phyloP scores from a whole-genome alignment of 1,140 invertebrate genomes.

The Drosophila pseudoananassae region DNA sequence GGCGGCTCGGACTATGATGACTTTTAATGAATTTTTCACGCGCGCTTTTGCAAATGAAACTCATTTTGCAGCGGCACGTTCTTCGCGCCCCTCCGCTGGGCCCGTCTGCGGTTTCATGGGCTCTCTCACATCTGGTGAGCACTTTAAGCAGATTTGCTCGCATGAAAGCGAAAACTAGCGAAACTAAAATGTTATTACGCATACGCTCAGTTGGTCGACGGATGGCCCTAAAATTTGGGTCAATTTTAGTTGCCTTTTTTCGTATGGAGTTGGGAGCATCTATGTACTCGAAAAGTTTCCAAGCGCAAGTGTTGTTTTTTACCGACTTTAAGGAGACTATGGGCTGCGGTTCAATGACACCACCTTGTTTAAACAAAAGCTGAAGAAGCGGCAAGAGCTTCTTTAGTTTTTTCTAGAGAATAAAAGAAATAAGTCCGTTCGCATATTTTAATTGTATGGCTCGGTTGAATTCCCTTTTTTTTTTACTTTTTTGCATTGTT shows the following conservation, averaged over 20 bases:
- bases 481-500: conserved; percentile 59
- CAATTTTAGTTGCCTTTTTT: conserved; percentile 48
- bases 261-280: conserved; percentile 6
- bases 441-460: conserved; percentile 71
- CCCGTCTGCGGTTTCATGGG: conserved; percentile 8
- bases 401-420: conserved; percentile 57
- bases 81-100: conserved; percentile 22
- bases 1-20: conserved; percentile 49
- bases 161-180: conserved; percentile 79
- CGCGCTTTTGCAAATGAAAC: conserved; percentile 77
- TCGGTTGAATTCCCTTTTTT: conserved; percentile 44
- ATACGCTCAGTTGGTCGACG: conserved; percentile 65
- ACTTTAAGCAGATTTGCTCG: conserved; percentile 66
- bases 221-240: conserved; percentile 62
- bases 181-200: conserved; percentile 80
- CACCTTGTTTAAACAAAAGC: conserved; percentile 58
- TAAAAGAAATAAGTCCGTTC: conserved; percentile 71
- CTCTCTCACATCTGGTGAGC: conserved; percentile 27
- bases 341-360: conserved; percentile 61
- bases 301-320: conserved; percentile 44
- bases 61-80: conserved; percentile 80
- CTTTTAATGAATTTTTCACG: conserved; percentile 82
- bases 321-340: conserved; percentile 8
- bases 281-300: conserved; percentile 7
- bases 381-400: conserved; percentile 41